These are phyloP conservation scores for Hyppa rectilinea DNA, from an alignment of 2,888 invertebrate species.

Conservation along the genomic window DNA sequence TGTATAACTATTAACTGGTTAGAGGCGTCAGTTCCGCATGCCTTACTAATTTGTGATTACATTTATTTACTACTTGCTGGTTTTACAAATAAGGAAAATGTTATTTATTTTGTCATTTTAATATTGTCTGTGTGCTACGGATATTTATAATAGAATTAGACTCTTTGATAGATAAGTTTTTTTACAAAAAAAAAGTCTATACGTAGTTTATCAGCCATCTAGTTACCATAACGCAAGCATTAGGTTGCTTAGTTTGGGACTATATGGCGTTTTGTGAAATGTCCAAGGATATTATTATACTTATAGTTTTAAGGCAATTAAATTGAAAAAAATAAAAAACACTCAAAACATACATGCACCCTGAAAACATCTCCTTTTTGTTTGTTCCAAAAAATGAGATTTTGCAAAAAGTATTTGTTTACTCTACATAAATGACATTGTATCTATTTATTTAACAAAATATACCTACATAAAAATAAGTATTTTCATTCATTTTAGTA, in stretches of 20 bases:
- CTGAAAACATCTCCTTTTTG: too few relatives aligned
- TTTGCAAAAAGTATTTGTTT: neutral
- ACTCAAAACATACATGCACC: too few relatives aligned
- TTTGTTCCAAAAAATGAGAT: neutral
- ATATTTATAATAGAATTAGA: neutral
- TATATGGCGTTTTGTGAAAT: too few relatives aligned
- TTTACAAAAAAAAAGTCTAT: too few relatives aligned
- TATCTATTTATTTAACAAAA: neutral
- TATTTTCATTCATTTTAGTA: neutral
- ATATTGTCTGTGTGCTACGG: constrained; percentile 6
- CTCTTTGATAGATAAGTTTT: neutral
- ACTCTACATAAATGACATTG: neutral
- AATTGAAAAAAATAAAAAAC: too few relatives aligned
- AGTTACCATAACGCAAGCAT: too few relatives aligned
- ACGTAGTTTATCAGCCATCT: too few relatives aligned
- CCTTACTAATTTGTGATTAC: constrained; percentile 61
- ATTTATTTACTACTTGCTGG: constrained; percentile 49
- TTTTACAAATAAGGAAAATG: constrained; percentile 32
- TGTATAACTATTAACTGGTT: constrained; percentile 51
- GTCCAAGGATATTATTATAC: too few relatives aligned
- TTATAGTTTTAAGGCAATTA: too few relatives aligned
- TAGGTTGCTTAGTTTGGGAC: too few relatives aligned
- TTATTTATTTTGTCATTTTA: constrained; percentile 8
- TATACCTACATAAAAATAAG: neutral
- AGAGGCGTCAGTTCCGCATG: constrained; percentile 67